These are phyloP conservation scores for Cremastobaeus sp. DNA, from an alignment of 2,888 invertebrate species.

Conservation along the genomic window DNA sequence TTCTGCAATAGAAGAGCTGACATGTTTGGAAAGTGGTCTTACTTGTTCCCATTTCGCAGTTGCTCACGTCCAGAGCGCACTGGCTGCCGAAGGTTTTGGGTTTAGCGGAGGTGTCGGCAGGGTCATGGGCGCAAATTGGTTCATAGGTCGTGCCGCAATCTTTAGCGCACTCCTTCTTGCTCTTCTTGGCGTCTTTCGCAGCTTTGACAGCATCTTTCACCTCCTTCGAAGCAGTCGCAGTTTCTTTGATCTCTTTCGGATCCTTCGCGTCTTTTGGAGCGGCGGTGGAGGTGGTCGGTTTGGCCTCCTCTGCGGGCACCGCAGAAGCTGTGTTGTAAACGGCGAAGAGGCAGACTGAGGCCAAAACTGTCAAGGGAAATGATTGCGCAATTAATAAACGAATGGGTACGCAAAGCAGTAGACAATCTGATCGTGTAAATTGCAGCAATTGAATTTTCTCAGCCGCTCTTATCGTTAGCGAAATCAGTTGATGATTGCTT, in stretches of 20 bases:
- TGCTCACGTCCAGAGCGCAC: constrained; percentile 83
- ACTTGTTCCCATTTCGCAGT: constrained; percentile 84
- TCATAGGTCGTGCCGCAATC: constrained; percentile 78
- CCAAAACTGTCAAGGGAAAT: no score
- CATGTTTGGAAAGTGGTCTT: constrained; percentile 68
- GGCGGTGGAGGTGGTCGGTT: no score
- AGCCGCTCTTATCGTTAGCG: no score
- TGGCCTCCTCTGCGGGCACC: constrained; percentile 28
- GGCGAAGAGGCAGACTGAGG: constrained; percentile 41
- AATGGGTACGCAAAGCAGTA: no score
- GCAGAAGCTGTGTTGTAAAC: constrained; percentile 17
- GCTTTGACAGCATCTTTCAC: constrained; percentile 75
- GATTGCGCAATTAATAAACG: no score
- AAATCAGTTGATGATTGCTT: no score
- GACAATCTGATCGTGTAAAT: no score
- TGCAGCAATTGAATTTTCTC: no score
- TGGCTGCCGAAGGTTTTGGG: constrained; percentile 82
- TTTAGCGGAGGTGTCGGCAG: constrained; percentile 78
- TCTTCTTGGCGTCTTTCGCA: constrained; percentile 83
- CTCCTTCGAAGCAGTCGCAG: constrained; percentile 68
- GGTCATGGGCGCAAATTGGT: constrained; percentile 83
- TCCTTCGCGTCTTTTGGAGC: constrained; percentile 38
- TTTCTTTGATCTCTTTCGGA: constrained; percentile 36
- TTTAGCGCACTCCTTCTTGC: constrained; percentile 81
- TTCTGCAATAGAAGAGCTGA: neutral